phyloP scores from a whole-genome alignment of 2,113 vertebrate species.

The Hydrolagus affinis region DNA sequence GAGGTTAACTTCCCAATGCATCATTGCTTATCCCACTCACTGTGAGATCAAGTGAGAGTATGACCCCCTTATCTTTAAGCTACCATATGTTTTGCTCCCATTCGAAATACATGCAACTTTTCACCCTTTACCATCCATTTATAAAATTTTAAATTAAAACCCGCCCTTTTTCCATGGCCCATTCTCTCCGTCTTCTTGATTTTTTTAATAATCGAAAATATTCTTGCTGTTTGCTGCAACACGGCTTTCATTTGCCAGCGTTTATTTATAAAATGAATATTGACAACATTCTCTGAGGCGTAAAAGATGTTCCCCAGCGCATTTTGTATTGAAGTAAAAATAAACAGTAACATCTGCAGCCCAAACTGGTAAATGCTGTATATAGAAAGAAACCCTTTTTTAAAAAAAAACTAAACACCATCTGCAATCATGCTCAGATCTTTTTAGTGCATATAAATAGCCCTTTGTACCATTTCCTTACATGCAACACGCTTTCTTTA shows the following conservation, averaged over 20 bases:
- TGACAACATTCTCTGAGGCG: slow-evolving; percentile 46
- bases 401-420: slow-evolving; percentile 56
- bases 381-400: slow-evolving; percentile 60
- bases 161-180: background rate
- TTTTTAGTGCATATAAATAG: slow-evolving; percentile 55
- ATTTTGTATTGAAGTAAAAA: slow-evolving; percentile 59
- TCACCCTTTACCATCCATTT: background rate
- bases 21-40: no score
- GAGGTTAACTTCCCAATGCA: no score
- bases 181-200: background rate
- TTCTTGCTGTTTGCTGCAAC: background rate
- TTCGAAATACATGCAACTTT: background rate
- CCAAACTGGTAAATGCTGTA: slow-evolving; percentile 48
- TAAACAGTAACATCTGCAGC: slow-evolving; percentile 58
- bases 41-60: no score
- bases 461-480: slow-evolving; percentile 52
- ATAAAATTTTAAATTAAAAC: background rate
- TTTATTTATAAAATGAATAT: slow-evolving; percentile 50
- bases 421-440: slow-evolving; percentile 54
- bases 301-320: slow-evolving; percentile 44
- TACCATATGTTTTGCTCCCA: background rate
- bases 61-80: background rate
- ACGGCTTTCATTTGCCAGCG: slow-evolving; percentile 40
- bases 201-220: background rate
- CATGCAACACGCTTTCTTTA: slow-evolving; percentile 49